These are phyloP conservation scores for Microctenopoma stevenorrisi DNA, from an alignment of 2,797 vertebrate species.

Conservation along the genomic window DNA sequence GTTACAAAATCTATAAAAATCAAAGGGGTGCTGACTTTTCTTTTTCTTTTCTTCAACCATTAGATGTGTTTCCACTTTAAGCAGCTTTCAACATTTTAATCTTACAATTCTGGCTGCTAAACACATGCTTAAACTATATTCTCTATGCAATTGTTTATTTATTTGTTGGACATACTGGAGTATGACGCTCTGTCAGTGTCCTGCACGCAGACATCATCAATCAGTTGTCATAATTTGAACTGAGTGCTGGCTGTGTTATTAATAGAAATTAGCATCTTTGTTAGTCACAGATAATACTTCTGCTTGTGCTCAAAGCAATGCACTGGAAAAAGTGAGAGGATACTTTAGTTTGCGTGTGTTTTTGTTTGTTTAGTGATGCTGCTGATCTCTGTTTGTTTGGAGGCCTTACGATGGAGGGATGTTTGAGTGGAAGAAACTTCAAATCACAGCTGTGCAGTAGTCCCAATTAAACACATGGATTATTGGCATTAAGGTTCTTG, in stretches of 20 bases:
- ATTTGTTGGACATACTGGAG: conserved; percentile 13
- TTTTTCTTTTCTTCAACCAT: too few relatives aligned
- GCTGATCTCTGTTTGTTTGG: conserved; percentile 41
- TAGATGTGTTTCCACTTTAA: too few relatives aligned
- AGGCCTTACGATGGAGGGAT: conserved; percentile 26
- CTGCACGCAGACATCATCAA: conserved; percentile 57
- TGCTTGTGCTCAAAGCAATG: conserved; percentile 29
- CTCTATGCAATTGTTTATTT: conserved; percentile 6
- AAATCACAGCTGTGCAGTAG: conserved; percentile 15
- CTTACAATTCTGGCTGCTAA: background rate
- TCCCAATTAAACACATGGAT: conserved; percentile 12
- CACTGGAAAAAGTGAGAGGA: conserved; percentile 1
- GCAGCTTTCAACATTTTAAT: too few relatives aligned
- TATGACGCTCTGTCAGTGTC: conserved; percentile 46
- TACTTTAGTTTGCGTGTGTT: conserved; percentile 13
- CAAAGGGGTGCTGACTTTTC: too few relatives aligned
- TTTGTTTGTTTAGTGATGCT: conserved; percentile 10
- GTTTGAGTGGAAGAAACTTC: conserved; percentile 35
- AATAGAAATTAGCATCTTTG: conserved; percentile 63
- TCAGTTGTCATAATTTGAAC: conserved; percentile 58
- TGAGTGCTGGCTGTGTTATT: conserved; percentile 52
- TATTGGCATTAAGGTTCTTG: conserved; percentile 27
- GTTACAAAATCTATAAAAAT: background rate
- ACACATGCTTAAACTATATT: conserved; percentile 8
- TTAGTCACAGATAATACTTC: conserved; percentile 49